These are phyloP conservation scores for Oryctes rhinoceros DNA, from an alignment of 1,140 invertebrate genomes.

Conservation along the genomic window DNA sequence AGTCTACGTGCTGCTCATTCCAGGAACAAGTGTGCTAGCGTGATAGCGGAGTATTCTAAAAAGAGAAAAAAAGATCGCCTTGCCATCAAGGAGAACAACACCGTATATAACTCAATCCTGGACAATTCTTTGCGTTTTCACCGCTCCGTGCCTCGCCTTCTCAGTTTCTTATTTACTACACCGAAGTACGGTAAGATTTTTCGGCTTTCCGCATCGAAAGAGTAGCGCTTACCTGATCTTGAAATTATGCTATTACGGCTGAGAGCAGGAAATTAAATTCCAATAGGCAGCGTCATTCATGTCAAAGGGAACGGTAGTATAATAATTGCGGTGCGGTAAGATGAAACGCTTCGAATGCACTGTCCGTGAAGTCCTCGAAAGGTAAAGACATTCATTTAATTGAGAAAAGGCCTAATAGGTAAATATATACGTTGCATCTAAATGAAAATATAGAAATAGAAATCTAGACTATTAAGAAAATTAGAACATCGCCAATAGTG, in stretches of 20 bases:
- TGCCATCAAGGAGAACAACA: neutral
- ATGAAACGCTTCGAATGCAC: conserved; percentile 1
- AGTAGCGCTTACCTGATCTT: conserved; percentile 3
- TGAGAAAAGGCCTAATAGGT: neutral
- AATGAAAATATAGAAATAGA: too few species aligned
- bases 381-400: conserved; percentile 17
- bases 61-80: neutral
- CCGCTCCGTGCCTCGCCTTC: conserved; percentile 1
- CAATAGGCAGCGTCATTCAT: conserved; percentile 17
- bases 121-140: neutral
- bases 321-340: conserved; percentile 31
- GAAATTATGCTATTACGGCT: conserved; percentile 20
- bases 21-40: neutral
- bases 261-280: conserved; percentile 25
- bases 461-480: too few species aligned
- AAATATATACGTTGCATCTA: neutral
- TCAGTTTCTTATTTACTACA: conserved; percentile 24
- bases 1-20: neutral
- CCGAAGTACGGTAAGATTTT: neutral
- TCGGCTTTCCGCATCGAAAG: neutral
- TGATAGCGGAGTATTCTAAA: neutral
- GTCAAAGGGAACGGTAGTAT: conserved; percentile 18
- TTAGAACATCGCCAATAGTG: too few species aligned
- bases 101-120: conserved; percentile 26
- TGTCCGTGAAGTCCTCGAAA: conserved; percentile 17